Percentiles rank a stretch among this genome's conserved stretches.
phyloP scores from a whole-genome alignment of 1,140 invertebrate genomes.

The Drosophila pandora region DNA sequence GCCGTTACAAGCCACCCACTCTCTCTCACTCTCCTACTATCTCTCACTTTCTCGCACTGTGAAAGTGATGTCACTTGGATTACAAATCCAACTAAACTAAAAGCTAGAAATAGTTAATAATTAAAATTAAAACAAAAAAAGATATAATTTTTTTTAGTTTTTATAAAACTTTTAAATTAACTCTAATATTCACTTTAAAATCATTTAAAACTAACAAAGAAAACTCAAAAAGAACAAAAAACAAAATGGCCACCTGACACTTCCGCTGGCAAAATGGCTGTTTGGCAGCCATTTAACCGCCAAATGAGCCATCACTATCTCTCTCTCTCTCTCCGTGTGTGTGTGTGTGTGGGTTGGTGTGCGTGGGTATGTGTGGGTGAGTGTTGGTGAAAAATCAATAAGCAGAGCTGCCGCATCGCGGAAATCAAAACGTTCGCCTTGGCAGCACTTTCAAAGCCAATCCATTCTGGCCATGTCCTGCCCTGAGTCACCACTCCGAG shows the following conservation, averaged over 20 bases:
- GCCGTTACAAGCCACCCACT: neutral
- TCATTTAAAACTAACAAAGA: neutral
- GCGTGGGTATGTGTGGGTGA: constrained; percentile 8
- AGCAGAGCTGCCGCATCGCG: constrained; percentile 41
- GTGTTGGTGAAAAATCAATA: constrained; percentile 60
- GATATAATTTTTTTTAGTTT: too few species aligned
- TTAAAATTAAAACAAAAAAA: neutral
- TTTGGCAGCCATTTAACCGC: constrained; percentile 17
- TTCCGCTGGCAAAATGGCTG: constrained; percentile 29
- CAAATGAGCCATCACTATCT: constrained; percentile 19
- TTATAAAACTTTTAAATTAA: too few species aligned
- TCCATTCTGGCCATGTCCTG: neutral
- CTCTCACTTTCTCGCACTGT: constrained; percentile 11
- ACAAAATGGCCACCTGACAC: constrained; percentile 17
- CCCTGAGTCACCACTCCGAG: neutral
- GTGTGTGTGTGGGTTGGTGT: constrained; percentile 10
- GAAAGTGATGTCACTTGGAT: neutral
- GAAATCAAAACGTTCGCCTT: constrained; percentile 30
- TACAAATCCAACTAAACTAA: neutral
- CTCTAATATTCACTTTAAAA: neutral
- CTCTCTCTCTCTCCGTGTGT: constrained; percentile 5
- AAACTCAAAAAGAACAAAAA: neutral
- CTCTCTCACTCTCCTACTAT: neutral
- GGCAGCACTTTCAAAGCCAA: constrained; percentile 14
- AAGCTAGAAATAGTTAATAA: neutral